Evolutionary conservation across 2,888 invertebrate species (phyloP).

Genomic region (Melanchra persicariae): DNA sequence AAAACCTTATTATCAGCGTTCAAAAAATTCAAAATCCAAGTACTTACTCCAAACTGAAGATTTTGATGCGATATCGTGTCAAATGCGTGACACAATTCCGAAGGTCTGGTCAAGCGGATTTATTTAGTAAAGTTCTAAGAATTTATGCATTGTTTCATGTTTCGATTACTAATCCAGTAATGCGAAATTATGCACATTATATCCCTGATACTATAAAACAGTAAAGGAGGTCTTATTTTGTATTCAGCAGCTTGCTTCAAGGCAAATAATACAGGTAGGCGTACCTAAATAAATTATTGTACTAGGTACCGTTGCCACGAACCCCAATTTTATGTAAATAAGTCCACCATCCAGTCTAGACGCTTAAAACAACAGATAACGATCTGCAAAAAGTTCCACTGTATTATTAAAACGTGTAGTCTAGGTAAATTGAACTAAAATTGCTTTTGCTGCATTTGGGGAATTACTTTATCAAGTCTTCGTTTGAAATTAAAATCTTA

Average conservation of each 20-base stretch:
- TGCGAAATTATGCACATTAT: constrained; percentile 15
- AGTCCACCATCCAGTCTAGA: constrained; percentile 49
- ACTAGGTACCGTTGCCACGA: constrained; percentile 28
- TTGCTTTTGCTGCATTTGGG: constrained; percentile 32
- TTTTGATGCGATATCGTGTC: background rate
- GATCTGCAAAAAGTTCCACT: constrained; percentile 41
- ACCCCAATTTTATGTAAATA: constrained; percentile 52
- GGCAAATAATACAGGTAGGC: background rate
- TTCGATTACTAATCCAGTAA: constrained; percentile 31
- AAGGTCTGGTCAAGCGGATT: background rate
- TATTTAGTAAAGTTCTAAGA: constrained; percentile 22
- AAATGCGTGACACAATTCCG: constrained; percentile 15
- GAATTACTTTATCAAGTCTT: constrained; percentile 3
- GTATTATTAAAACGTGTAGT: constrained; percentile 34
- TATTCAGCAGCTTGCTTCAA: constrained; percentile 17
- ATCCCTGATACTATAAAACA: constrained; percentile 8
- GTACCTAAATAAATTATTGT: background rate
- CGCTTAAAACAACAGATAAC: constrained; percentile 50
- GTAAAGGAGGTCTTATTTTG: constrained; percentile 23
- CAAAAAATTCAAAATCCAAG: background rate
- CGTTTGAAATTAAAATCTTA: background rate
- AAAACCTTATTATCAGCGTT: background rate
- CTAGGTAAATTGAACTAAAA: constrained; percentile 26
- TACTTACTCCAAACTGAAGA: background rate
- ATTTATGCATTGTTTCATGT: constrained; percentile 19